Conservation (phyloP, 2,113 vertebrate genomes). For the Bettongia penicillata region DNA sequence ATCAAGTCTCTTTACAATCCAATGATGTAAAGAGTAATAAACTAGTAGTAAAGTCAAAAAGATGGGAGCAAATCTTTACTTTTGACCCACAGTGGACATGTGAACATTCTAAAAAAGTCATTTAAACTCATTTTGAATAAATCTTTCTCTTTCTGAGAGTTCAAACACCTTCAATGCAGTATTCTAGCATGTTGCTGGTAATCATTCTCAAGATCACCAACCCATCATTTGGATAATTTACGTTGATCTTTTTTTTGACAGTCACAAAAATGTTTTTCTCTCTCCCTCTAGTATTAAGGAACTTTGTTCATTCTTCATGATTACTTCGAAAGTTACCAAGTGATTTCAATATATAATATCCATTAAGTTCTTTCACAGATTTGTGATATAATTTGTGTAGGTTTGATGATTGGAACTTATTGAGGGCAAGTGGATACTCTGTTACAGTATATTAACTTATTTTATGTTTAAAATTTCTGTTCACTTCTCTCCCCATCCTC, state of each 20-base stretch:
- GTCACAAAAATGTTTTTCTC: neutral
- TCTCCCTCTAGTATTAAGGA: neutral
- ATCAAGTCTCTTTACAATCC: neutral
- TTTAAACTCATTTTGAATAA: neutral
- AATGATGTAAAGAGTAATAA: neutral
- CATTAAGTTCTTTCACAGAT: neutral
- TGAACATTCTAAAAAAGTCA: neutral
- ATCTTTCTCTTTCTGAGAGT: neutral
- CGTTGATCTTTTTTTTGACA: neutral
- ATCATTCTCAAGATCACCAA: neutral
- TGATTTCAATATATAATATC: neutral
- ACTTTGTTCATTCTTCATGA: neutral
- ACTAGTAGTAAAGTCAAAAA: neutral
- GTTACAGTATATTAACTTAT: neutral
- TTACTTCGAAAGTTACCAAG: neutral
- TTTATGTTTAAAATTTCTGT: neutral
- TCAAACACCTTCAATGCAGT: neutral
- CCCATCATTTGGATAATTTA: neutral
- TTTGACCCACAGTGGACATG: neutral
- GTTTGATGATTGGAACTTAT: neutral
- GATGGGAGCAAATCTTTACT: neutral
- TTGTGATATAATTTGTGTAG: neutral
- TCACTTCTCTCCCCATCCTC: neutral
- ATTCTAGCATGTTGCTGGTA: neutral
- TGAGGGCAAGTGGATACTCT: neutral